A percentile compares a stretch with the other conserved stretches of the same genome.
Evolutionary conservation across 2,113 vertebrate species (phyloP).

Genomic region (Chaetops frenatus): DNA sequence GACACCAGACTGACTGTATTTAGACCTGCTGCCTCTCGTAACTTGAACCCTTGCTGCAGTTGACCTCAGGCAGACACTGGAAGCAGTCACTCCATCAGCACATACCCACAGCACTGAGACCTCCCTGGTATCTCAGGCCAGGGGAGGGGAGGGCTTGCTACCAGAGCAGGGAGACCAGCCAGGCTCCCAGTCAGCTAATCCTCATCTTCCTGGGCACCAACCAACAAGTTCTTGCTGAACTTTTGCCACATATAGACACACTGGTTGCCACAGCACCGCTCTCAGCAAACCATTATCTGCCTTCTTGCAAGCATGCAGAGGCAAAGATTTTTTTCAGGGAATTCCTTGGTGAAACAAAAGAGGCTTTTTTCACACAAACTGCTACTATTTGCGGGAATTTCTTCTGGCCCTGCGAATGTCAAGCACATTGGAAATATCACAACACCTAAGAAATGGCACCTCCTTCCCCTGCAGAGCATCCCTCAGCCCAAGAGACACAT

Average conservation of each 20-base stretch:
- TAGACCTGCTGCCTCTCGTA: background rate
- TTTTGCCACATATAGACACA: background rate
- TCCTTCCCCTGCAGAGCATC: background rate
- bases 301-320: background rate
- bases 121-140: background rate
- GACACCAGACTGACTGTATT: background rate
- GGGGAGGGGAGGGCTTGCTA: background rate
- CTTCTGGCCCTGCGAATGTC: background rate
- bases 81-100: background rate
- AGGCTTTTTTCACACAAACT: background rate
- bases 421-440: background rate
- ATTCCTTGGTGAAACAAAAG: background rate
- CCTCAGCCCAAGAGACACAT: background rate
- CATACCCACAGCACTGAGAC: rapidly evolving
- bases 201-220: background rate
- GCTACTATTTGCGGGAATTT: background rate
- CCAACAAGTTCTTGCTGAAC: background rate
- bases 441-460: background rate
- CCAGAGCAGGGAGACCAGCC: background rate
- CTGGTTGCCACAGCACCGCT: background rate
- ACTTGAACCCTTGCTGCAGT: background rate
- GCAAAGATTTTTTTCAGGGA: background rate
- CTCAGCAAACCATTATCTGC: background rate
- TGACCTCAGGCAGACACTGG: background rate
- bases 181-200: background rate